These are phyloP conservation scores for Heliconius nattereri DNA, from an alignment of 1,140 invertebrate species.

Conservation along the genomic window DNA sequence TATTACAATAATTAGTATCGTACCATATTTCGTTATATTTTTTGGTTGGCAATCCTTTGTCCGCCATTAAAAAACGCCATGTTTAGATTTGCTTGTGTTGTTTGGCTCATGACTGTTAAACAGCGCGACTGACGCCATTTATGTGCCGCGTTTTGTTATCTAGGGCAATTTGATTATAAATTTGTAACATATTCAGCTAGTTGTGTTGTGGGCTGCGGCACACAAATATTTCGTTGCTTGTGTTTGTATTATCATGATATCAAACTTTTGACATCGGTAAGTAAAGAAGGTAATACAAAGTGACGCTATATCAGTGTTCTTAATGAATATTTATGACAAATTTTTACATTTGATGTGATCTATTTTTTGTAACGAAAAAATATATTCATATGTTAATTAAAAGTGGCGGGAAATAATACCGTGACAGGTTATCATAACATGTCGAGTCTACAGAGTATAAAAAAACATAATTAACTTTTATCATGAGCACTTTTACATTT, in stretches of 20 bases:
- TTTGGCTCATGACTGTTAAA: constrained; percentile 8
- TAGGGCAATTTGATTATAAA: neutral
- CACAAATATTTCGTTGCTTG: neutral
- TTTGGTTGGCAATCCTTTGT: neutral
- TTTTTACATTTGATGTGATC: neutral
- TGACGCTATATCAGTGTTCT: neutral
- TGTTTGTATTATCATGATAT: neutral
- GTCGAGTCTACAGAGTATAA: neutral
- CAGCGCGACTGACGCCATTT: constrained; percentile 24
- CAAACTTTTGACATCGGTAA: constrained; percentile 25
- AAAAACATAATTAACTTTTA: neutral
- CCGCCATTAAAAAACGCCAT: constrained; percentile 24
- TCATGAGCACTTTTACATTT: no score
- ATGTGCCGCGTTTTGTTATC: neutral
- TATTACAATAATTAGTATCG: neutral
- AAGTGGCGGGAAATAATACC: constrained; percentile 28
- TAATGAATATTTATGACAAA: neutral
- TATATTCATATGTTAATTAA: neutral
- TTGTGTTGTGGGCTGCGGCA: neutral
- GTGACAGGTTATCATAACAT: constrained; percentile 14
- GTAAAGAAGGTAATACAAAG: neutral
- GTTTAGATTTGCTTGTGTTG: constrained; percentile 21
- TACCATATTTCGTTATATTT: neutral
- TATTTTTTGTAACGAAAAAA: neutral
- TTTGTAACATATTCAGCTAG: neutral